Base-by-base conservation (phyloP, 2,888 invertebrate genomes). In the Apodemia duryi region DNA sequence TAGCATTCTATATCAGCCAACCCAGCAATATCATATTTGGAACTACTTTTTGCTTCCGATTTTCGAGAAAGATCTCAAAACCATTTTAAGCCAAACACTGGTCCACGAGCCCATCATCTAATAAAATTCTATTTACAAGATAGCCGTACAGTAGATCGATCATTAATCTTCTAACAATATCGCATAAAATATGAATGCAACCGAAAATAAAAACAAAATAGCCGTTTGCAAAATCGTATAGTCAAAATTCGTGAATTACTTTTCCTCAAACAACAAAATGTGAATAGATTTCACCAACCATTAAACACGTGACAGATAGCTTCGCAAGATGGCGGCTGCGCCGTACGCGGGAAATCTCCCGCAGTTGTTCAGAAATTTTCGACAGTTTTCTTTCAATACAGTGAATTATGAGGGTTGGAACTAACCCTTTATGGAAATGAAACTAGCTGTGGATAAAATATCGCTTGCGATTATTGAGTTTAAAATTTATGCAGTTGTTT, bases 231-330 rank as follows among this genome's bases (percentile, higher is more conserved):
- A 57, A 29, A 57, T 29, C 11, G 57, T 32, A 57, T 57, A 32
- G 57, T 32, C 57, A 57, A 57, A 57, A 32, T 57, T 32, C 32
- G 57, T 57, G 32, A 57, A 57, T 32, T 13, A 32, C 46, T 57
- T 57, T 57, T 57, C 57, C 57, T 32, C 57, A 57, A 57, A 57
- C 57, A 57, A 57, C 57, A 57, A 57, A 57, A 57, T 32, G 67
- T 54, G 72, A 68, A 72, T 90, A 88, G 83, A 93, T 93, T 93
- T 93, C 85, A 89, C 93, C 90, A 88, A 81, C 93, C 93, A 94
- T 94, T 94, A 93, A 90, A 82, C 89, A 78, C 73, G 84, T 93
- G 93, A 94, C 90, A 93, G 93, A 94, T 93, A 81, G 87, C 79
- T 75, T 75, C 64, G 76, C 88, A 89, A 90, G 86, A 90, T 90